Conservation (phyloP, 1,140 invertebrate genomes). For the Metaphire vulgaris region DNA sequence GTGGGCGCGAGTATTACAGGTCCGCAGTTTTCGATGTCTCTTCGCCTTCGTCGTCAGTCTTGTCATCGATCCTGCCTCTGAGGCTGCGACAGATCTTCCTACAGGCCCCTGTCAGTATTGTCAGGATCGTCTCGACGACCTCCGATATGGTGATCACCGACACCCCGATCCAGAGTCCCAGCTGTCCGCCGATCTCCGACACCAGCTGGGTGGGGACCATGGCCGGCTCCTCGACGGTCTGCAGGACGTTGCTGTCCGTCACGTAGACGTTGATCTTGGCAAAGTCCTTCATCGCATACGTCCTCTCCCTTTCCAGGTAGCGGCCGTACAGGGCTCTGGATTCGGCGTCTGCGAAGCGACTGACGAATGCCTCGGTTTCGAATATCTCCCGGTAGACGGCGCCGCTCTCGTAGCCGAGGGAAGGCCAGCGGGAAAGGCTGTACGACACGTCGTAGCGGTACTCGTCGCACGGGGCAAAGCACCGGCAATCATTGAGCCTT, state of each 20-base stretch:
- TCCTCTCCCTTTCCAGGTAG: not conserved
- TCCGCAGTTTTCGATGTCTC: too few relatives aligned
- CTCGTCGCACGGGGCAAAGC: not conserved
- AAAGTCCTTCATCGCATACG: not conserved
- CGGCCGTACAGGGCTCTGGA: not conserved
- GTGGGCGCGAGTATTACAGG: too few relatives aligned
- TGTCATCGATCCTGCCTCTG: too few relatives aligned
- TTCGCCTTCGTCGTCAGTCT: too few relatives aligned
- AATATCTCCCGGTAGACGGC: not conserved
- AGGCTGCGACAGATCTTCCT: too few relatives aligned
- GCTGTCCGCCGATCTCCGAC: conserved; percentile 30
- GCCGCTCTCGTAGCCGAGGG: not conserved
- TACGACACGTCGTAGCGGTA: not conserved
- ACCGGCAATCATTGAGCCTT: not conserved
- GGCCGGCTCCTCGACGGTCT: conserved; percentile 29
- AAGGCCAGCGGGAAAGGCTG: not conserved
- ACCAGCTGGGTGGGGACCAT: conserved; percentile 18
- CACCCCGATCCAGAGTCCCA: conserved; percentile 29
- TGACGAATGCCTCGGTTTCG: not conserved
- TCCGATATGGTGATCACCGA: not conserved
- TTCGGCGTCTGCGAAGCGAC: not conserved
- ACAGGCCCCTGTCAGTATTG: not conserved
- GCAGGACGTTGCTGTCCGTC: conserved; percentile 28
- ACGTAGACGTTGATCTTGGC: conserved; percentile 26
- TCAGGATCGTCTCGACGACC: not conserved